Evolutionary conservation across 2,888 invertebrate genomes (phyloP).

Genomic region (Metopia argyrocephala): DNA sequence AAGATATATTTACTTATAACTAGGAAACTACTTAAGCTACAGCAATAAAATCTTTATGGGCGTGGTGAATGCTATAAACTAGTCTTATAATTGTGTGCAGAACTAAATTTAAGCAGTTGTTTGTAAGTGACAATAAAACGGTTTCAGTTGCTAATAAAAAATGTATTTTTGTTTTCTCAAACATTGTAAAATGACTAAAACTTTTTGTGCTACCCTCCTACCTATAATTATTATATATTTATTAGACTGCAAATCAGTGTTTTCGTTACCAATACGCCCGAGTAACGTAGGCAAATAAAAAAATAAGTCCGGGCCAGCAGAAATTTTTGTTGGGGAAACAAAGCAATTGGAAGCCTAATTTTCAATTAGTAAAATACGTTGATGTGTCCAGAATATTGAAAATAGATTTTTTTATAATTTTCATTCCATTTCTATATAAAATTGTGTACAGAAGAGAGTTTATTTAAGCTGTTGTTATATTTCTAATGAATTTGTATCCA

Average conservation of each 20-base stretch:
- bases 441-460: neutral
- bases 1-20: no score
- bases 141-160: no score
- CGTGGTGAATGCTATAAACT: no score
- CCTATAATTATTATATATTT: conserved; percentile 14
- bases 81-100: no score
- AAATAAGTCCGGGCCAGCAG: conserved; percentile 5
- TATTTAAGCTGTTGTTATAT: conserved; percentile 30
- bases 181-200: no score
- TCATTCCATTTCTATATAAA: neutral
- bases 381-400: conserved; percentile 64
- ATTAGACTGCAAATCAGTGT: conserved; percentile 45
- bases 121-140: no score
- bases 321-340: neutral
- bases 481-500: conserved; percentile 49
- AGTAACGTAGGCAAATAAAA: neutral
- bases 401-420: conserved; percentile 11
- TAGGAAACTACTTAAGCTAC: no score
- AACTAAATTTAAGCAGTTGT: no score
- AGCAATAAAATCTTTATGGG: no score
- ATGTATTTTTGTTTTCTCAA: neutral
- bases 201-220: no score
- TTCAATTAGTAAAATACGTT: conserved; percentile 67
- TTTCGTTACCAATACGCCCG: neutral
- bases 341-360: conserved; percentile 69